Evolutionary conservation across 2,797 vertebrate species (phyloP), one percentile per base, ranked within the genome.

Genomic region (Sebastes nivosus): DNA sequence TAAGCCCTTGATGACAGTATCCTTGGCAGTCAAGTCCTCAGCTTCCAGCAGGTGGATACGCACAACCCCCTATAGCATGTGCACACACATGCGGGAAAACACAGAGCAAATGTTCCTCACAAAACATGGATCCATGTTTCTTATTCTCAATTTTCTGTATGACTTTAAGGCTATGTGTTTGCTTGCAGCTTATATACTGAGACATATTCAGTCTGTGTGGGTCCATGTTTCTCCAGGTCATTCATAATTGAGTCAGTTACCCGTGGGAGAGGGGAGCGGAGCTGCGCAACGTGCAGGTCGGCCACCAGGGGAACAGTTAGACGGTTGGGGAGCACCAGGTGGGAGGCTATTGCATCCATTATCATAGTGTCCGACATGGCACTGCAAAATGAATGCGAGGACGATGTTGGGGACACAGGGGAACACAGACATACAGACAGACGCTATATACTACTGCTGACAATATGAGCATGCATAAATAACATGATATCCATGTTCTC

Each of bases 311-410:
- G 98, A 16, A 99, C 87, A 87, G 98, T 95, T 66, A 99, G 95
- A 55, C 98, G 97, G 88, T 99, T 99, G 92, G 98, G 98, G 52
- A 99, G 95, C 76, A 99, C 98, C 77, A 99, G 96, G 94, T 96
- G 95, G 81, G 97, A 97, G 87, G 98, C 95, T 80, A 99, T 98
- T 83, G 97, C 94, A 91, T 99, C 98, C 98, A 99, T 98, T 95
- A 99, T 97, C 97, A 97, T 95, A 68, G 97, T 97, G 94, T 98
- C 98, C 73, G 98, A 98, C 64, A 98, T 93, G 58, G 96, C 95
- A 95, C 97, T 99, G 94, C 73, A 94, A 86, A 50, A 88, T 93
- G 89, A 95, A 89, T 93, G 94, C 92, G 88, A 87, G 90, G 88
- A 69, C 65, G 89, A 82, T 75, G 83, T 87, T 86, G 86, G 77